These are phyloP conservation scores for Hirtodrosophila alboralis DNA, from an alignment of 2,888 invertebrate species.

Conservation along the genomic window DNA sequence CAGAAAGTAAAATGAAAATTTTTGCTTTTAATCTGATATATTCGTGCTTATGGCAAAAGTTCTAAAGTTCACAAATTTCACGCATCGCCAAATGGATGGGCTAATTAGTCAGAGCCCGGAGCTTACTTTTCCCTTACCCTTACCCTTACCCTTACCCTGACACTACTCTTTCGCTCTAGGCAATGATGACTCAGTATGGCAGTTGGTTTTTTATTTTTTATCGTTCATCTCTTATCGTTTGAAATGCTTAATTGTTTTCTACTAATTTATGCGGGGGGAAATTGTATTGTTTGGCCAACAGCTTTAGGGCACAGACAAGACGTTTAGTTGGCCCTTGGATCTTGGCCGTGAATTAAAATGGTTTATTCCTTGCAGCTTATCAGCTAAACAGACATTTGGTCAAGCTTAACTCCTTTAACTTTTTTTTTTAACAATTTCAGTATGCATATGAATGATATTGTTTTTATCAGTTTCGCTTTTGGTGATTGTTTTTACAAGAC, in stretches of 20 bases:
- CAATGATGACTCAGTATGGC: constrained; percentile 57
- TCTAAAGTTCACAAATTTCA: constrained; percentile 64
- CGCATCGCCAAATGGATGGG: constrained; percentile 54
- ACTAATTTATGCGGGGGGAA: constrained; percentile 68
- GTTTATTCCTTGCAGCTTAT: constrained; percentile 33
- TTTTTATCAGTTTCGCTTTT: constrained; percentile 31
- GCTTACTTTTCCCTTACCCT: constrained; percentile 8
- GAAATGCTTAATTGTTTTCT: constrained; percentile 74
- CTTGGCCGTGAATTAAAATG: constrained; percentile 33
- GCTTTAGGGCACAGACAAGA: constrained; percentile 47
- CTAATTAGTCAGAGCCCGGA: constrained; percentile 52
- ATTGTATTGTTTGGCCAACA: constrained; percentile 67
- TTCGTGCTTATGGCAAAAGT: constrained; percentile 51
- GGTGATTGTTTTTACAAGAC: constrained; percentile 37
- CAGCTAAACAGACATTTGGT: constrained; percentile 21
- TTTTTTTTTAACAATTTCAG: constrained; percentile 3
- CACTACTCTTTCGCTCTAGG: constrained; percentile 3
- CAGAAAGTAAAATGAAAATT: constrained; percentile 13
- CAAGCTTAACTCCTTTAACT: constrained; percentile 4
- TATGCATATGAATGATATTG: constrained; percentile 16
- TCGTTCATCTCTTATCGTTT: constrained; percentile 67
- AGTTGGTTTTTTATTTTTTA: constrained; percentile 51
- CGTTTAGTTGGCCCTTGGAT: constrained; percentile 7
- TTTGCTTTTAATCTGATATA: constrained; percentile 66
- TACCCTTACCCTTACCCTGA: constrained; percentile 1